A percentile compares a stretch with the other conserved stretches of the same genome.
Evolutionary conservation across 2,888 invertebrate genomes (phyloP).

Genomic region (Phyllotreta striolata): DNA sequence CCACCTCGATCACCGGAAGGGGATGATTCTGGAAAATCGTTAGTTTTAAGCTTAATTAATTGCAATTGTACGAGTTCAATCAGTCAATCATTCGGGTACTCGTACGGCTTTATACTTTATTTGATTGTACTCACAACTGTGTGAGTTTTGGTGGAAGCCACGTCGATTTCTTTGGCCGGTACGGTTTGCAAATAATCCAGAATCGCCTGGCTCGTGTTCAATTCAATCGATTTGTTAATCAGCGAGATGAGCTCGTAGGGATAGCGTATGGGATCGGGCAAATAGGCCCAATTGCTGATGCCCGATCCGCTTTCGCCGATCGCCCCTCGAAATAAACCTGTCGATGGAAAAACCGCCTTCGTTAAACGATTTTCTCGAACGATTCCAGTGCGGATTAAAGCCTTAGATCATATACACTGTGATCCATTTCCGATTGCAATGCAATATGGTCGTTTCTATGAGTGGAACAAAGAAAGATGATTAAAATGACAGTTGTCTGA

Average conservation of each 20-base stretch:
- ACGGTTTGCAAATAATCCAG: conserved; percentile 39
- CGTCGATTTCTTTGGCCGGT: conserved; percentile 41
- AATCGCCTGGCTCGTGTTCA: conserved; percentile 33
- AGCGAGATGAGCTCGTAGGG: conserved; percentile 36
- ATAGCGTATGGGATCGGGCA: conserved; percentile 32
- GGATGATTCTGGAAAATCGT: conserved; percentile 28
- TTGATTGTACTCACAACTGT: conserved; percentile 23
- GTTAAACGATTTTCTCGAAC: too few species aligned
- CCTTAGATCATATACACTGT: too few species aligned
- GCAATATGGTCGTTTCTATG: too few species aligned
- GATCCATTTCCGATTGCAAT: too few species aligned
- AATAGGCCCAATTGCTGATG: conserved; percentile 31
- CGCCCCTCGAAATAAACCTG: conserved; percentile 41
- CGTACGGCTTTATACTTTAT: too few species aligned
- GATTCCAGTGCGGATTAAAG: too few species aligned
- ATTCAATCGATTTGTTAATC: conserved; percentile 19
- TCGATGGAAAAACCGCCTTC: too few species aligned
- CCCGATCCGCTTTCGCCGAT: conserved; percentile 43
- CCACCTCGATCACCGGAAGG: conserved; percentile 42
- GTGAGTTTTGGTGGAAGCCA: conserved; percentile 35
- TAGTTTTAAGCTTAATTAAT: neutral
- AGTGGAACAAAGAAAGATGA: too few species aligned
- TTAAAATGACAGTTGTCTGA: too few species aligned
- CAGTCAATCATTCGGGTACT: too few species aligned
- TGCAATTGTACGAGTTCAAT: too few species aligned